A percentile compares a stretch with the other conserved stretches of the same genome.
phyloP scores from a whole-genome alignment of 2,888 invertebrate genomes.

The Petrolisthes manimaculis region DNA sequence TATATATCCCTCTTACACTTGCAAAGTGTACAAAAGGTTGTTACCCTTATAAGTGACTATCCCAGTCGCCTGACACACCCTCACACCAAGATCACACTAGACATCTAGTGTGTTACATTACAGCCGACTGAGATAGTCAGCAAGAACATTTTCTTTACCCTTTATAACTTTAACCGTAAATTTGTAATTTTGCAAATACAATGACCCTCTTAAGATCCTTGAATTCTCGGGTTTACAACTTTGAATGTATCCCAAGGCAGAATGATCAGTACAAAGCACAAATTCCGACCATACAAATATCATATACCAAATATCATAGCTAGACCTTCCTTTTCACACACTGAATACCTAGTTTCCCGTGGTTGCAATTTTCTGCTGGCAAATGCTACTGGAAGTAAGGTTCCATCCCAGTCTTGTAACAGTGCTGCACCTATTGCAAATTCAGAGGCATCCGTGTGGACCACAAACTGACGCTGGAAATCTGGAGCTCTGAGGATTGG shows the following conservation, averaged over 20 bases:
- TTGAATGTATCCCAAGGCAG: conserved; percentile 57
- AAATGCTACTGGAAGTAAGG: conserved; percentile 20
- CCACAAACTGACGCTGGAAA: background rate
- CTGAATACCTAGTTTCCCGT: background rate
- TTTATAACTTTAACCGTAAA: conserved; percentile 51
- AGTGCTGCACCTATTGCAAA: background rate
- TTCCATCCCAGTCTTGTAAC: background rate
- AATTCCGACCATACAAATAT: conserved; percentile 66
- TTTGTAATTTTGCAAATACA: conserved; percentile 63
- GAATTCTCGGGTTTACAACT: conserved; percentile 59
- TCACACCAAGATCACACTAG: too few species aligned
- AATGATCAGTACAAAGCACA: conserved; percentile 66
- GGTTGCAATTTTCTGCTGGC: background rate
- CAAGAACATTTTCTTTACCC: too few species aligned
- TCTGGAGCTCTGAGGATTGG: background rate
- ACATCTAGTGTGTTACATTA: too few species aligned
- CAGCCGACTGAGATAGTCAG: too few species aligned
- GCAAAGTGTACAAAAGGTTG: too few species aligned
- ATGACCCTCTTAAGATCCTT: conserved; percentile 64
- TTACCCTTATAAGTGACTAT: too few species aligned
- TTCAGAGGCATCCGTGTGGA: background rate
- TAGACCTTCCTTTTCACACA: conserved; percentile 66
- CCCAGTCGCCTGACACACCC: too few species aligned
- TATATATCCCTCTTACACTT: too few species aligned
- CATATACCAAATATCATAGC: conserved; percentile 66